A percentile compares a stretch with the other conserved stretches of the same genome.
phyloP scores from a whole-genome alignment of 1,140 invertebrate species.

The Ceratitis capitata region DNA sequence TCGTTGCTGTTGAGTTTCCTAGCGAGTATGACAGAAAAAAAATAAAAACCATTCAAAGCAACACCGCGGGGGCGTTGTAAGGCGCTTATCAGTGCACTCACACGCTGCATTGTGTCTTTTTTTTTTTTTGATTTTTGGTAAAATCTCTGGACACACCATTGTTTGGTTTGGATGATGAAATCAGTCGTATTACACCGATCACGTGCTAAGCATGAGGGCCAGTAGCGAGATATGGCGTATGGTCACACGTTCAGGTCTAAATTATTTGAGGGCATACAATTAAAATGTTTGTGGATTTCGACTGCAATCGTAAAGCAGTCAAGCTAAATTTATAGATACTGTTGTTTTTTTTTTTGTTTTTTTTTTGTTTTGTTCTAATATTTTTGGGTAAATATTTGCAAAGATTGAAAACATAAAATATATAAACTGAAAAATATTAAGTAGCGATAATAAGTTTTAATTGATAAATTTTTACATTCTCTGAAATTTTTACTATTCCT shows the following conservation, averaged over 20 bases:
- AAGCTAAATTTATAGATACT: not conserved
- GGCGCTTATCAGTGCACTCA: not conserved
- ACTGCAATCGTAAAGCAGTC: not conserved
- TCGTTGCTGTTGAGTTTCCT: too few species aligned
- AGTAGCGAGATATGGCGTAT: not conserved
- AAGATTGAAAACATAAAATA: not conserved
- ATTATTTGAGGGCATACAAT: not conserved
- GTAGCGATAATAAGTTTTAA: not conserved
- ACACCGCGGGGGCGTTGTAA: not conserved
- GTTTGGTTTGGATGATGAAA: not conserved
- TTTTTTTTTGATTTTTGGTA: not conserved
- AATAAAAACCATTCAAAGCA: not conserved
- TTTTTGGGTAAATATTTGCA: not conserved
- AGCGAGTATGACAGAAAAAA: not conserved
- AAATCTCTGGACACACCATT: not conserved
- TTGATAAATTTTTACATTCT: not conserved
- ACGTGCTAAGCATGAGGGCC: not conserved
- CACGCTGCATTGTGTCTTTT: not conserved
- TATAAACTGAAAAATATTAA: not conserved
- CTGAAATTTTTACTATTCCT: not conserved
- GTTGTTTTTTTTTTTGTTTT: not conserved
- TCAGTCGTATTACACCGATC: not conserved
- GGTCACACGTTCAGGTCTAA: not conserved
- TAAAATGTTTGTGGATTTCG: not conserved
- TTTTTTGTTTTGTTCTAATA: too few species aligned